phyloP scores from a whole-genome alignment of 2,797 vertebrate genomes.

The Sebastes iracundus region DNA sequence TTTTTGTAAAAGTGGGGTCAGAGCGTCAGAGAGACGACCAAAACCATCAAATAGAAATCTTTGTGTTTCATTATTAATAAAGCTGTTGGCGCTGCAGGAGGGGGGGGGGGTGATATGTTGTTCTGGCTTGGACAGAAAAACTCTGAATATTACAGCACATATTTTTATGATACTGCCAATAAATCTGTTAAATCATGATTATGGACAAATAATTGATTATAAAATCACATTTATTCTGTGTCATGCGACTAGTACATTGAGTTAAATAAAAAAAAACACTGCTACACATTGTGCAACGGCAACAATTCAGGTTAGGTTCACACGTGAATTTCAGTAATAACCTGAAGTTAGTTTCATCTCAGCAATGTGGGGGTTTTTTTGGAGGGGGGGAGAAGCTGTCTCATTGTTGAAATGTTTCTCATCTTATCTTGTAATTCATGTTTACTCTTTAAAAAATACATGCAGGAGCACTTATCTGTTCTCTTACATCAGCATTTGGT shows the following conservation, averaged over 20 bases:
- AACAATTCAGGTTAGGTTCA: not conserved
- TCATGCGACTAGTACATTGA: not conserved
- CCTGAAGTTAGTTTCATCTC: not conserved
- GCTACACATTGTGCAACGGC: not conserved
- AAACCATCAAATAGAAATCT: slow-evolving; percentile 64
- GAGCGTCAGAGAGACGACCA: slow-evolving; percentile 29
- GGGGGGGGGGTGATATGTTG: not conserved
- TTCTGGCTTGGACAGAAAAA: not conserved
- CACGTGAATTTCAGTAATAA: not conserved
- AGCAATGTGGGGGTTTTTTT: not conserved
- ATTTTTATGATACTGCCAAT: not conserved
- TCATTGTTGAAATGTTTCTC: not conserved
- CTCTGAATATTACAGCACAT: not conserved
- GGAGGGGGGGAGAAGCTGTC: not conserved
- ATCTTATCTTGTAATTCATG: not conserved
- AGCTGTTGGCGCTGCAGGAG: slow-evolving; percentile 7
- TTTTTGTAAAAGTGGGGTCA: slow-evolving; percentile 62
- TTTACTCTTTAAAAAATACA: slow-evolving; percentile 11
- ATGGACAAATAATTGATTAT: not conserved
- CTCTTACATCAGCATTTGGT: not conserved
- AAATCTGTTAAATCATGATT: not conserved
- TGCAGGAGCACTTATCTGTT: slow-evolving; percentile 1
- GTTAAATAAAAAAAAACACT: not conserved
- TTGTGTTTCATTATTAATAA: slow-evolving; percentile 72
- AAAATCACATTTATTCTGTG: not conserved